Evolutionary conservation across 2,888 invertebrate species (phyloP).

Genomic region (Leptothorax acervorum): DNA sequence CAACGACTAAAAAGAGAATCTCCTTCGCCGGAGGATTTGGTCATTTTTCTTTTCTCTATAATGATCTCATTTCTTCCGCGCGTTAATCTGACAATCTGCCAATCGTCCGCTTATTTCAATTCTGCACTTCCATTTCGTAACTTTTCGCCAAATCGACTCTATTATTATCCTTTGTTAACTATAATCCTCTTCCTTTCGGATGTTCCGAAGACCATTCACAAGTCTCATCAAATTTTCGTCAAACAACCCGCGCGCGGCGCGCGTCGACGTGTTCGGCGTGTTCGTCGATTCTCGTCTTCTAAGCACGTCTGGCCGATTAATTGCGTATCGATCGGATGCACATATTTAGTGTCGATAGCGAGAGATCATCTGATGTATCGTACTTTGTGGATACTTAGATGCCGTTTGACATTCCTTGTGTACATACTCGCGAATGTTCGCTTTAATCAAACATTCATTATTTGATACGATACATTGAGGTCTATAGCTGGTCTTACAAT

Average conservation of each 20-base stretch:
- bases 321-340: slow-evolving; percentile 70
- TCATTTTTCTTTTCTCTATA: background rate
- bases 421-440: background rate
- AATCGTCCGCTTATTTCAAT: slow-evolving; percentile 3
- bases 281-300: slow-evolving; percentile 71
- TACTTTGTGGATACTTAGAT: slow-evolving; percentile 60
- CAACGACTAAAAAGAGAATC: background rate
- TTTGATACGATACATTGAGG: background rate
- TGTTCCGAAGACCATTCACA: slow-evolving; percentile 37
- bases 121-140: background rate
- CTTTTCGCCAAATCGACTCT: background rate
- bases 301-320: slow-evolving; percentile 71
- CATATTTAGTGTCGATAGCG: slow-evolving; percentile 70
- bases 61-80: background rate
- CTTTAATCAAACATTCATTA: background rate
- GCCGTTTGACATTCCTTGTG: slow-evolving; percentile 27
- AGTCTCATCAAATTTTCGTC: slow-evolving; percentile 65
- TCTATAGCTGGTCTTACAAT: background rate
- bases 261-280: slow-evolving; percentile 57
- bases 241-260: slow-evolving; percentile 64
- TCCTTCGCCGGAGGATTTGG: background rate
- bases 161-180: slow-evolving; percentile 17
- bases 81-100: background rate
- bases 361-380: slow-evolving; percentile 59
- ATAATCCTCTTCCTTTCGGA: slow-evolving; percentile 42